phyloP scores from a whole-genome alignment of 2,888 invertebrate species.

The Ornithoptera priamus region DNA sequence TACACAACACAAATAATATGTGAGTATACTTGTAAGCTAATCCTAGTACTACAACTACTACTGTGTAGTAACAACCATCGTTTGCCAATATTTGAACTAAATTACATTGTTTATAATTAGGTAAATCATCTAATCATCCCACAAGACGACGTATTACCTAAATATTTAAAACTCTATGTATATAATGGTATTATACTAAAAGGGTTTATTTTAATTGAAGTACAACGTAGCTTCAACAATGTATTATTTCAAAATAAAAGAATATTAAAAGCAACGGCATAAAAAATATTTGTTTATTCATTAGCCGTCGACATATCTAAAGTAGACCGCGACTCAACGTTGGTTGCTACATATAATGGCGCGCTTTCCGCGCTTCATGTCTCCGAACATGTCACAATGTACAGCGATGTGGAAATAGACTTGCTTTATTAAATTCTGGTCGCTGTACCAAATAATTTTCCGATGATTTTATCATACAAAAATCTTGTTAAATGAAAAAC shows the following conservation, averaged over 20 bases:
- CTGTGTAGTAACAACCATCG: too few species aligned
- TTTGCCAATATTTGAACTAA: too few species aligned
- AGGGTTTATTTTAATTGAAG: constrained; percentile 9
- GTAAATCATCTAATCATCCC: too few species aligned
- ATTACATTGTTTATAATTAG: too few species aligned
- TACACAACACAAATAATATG: too few species aligned
- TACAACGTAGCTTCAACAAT: constrained; percentile 14
- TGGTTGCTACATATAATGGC: constrained; percentile 29
- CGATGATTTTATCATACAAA: constrained; percentile 33
- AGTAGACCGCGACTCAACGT: constrained; percentile 11
- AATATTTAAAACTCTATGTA: neutral
- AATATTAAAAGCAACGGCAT: constrained; percentile 17
- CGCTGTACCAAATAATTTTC: constrained; percentile 42
- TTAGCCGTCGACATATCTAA: constrained; percentile 28
- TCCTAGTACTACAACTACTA: too few species aligned
- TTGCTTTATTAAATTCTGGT: constrained; percentile 65
- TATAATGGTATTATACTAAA: neutral
- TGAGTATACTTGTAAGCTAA: too few species aligned
- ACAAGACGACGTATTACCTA: neutral
- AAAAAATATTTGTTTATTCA: constrained; percentile 30
- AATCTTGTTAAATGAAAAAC: constrained; percentile 24
- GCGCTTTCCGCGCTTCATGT: constrained; percentile 42
- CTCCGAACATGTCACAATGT: constrained; percentile 56
- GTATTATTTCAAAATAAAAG: constrained; percentile 26
- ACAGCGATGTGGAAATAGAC: constrained; percentile 64